Evolutionary conservation across 2,113 vertebrate species (phyloP), one percentile per base, ranked within the genome.

Genomic region (Eupsittula cactorum): DNA sequence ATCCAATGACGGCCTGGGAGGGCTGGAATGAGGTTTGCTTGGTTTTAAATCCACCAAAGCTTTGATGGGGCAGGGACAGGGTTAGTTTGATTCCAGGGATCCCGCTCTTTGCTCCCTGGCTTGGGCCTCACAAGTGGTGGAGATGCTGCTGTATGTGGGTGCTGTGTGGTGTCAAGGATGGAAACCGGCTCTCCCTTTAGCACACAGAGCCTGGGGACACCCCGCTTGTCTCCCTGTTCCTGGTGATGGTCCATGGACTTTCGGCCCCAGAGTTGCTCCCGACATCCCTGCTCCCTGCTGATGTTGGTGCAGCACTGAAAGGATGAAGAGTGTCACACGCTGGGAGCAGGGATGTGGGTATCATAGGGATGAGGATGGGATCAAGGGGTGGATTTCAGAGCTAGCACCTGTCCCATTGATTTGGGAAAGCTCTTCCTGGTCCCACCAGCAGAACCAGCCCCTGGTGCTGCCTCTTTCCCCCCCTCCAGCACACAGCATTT

Each of bases 351-450:
- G 62, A 12, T 18, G 50, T 2, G 52, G 28, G 50, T 55, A 10
- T 46, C 52, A 5, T 0, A 1, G 49, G 52, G 67, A 6, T 25
- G 46, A 18, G 6, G 0, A n/a, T 6, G 65, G 42, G 57, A n/a
- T 21, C 21, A n/a, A 1, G 4, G 28, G 67, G 59, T 10, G 57
- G 55, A 33, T 78, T 70, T 42, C 0, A 2, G 81, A 23, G 67
- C 82, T 69, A 90, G 27, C 11, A 5, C 2, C 1, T 6, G 15
- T 44, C 39, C 53, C 10, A 1, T 29, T 1, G 8, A 17, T 23
- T 15, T 8, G 52, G 39, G 37, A 18, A 73, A 69, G 28, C 55
- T 91, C 73, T 80, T 59, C 92, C 37, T 8, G 6, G 19, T 44
- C 35, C 57, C 64, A 4, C 18, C 37, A 6, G 59, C n/a, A 7